Base-by-base conservation (phyloP, 2,888 invertebrate species). In the Drosophila prostipennis region DNA sequence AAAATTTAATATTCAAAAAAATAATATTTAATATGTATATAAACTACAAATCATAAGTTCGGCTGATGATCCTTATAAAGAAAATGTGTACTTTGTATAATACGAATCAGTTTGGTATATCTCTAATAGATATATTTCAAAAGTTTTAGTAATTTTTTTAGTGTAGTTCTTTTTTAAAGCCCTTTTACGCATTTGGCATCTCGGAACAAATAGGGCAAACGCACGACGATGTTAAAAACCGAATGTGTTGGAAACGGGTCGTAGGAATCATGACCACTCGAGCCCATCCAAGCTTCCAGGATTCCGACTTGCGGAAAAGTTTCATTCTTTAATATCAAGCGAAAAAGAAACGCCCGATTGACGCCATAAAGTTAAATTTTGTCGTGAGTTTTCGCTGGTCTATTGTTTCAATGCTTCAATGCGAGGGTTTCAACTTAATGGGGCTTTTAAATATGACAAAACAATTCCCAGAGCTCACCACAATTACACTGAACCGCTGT, bases 371-470 rank as follows among this genome's bases (percentile, higher is more conserved):
- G 19, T 23, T 43, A 2, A 23, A 23, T 43, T 19, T 10, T 7
- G 32, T 8, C 32, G 11, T 11, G 19, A 42, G 7, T 40, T 40
- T 56, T 32, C 39, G 11, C 8, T 48, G 11, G 19, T 56, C 23
- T 23, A 48, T 40, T 67, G 48, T 67, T 55, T 55, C 16, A 58
- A 61, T 55, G 54, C 34, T n/a, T 23, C 69, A 61, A 32, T 54
- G 46, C 42, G 60, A 79, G 68, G 82, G 85, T 80, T 79, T 80
- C 70, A 85, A 61, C 78, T 63, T 79, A 85, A 82, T 85, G 80
- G 74, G 57, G 43, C 52, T 68, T 68, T 56, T 56, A 39, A 55
- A 40, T 59, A 72, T 49, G 39, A 46, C 39, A 46, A 43, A 56
- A 70, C 51, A 53, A 14, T 26, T 36, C 14, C 16, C 40, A 1